phyloP scores from a whole-genome alignment of 2,888 invertebrate species.

The Heliconius aoede region DNA sequence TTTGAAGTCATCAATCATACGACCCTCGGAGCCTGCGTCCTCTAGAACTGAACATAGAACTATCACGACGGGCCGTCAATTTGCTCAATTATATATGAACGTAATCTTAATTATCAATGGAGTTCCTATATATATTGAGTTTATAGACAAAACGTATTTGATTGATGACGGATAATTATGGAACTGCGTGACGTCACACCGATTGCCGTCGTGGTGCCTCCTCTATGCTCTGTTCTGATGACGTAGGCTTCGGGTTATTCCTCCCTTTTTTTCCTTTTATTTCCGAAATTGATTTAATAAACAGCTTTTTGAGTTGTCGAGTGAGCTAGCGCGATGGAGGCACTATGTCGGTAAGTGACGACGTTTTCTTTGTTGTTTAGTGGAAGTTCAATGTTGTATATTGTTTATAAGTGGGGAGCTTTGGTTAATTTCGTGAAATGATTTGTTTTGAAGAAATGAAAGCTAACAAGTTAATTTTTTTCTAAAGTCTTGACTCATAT shows the following conservation, averaged over 20 bases:
- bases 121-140: conserved; percentile 57
- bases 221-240: conserved; percentile 82
- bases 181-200: conserved; percentile 63
- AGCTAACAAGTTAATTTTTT: not conserved
- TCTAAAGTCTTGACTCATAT: not conserved
- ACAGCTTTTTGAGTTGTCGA: conserved; percentile 40
- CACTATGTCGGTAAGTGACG: conserved; percentile 76
- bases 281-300: conserved; percentile 14
- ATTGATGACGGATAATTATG: conserved; percentile 82
- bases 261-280: conserved; percentile 38
- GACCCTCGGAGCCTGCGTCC: conserved; percentile 73
- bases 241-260: conserved; percentile 64
- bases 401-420: not conserved
- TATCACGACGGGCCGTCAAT: conserved; percentile 76
- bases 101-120: conserved; percentile 41
- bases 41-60: conserved; percentile 79
- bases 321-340: conserved; percentile 70
- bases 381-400: conserved; percentile 17
- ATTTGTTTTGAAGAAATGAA: not conserved
- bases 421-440: not conserved
- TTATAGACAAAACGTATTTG: conserved; percentile 61
- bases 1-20: conserved; percentile 84
- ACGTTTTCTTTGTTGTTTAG: conserved; percentile 44
- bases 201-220: conserved; percentile 80
- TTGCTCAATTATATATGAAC: conserved; percentile 46